Percentiles rank a stretch among this genome's conserved stretches.
Evolutionary conservation across 92 coral and sea anemone species (phyloP).

Genomic region (Diadumene lineata): DNA sequence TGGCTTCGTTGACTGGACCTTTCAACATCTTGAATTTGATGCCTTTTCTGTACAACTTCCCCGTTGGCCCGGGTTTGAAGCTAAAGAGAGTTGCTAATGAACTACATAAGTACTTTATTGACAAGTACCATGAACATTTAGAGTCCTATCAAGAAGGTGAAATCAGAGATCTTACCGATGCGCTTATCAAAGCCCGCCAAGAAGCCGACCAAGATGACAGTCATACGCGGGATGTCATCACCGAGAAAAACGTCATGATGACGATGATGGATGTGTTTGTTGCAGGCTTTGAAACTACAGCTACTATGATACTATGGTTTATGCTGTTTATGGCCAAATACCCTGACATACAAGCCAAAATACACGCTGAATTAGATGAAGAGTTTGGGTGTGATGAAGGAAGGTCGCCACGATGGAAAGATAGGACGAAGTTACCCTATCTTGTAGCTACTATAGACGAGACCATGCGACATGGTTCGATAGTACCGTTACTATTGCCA

Average conservation of each 20-base stretch:
- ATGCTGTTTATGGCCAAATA: no score
- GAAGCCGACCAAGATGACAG: no score
- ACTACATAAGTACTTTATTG: no score
- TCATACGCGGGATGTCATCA: conserved; percentile 43
- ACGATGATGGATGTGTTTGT: no score
- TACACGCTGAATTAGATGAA: conserved; percentile 52
- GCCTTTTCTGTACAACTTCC: conserved; percentile 52
- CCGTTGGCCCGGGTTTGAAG: conserved; percentile 50
- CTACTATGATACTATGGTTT: conserved; percentile 48
- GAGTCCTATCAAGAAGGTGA: conserved; percentile 46
- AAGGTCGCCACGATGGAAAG: conserved; percentile 41
- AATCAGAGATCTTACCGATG: conserved; percentile 55
- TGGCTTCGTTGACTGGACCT: conserved; percentile 36
- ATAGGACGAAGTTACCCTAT: conserved; percentile 42
- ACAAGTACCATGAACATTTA: conserved; percentile 54
- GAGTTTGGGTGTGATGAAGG: conserved; percentile 49
- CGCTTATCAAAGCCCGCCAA: conserved; percentile 43
- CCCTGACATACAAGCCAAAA: no score
- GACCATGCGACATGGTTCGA: conserved; percentile 35
- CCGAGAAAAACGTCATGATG: conserved; percentile 34
- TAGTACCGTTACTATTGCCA: conserved; percentile 44
- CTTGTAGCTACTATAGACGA: conserved; percentile 45
- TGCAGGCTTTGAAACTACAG: no score
- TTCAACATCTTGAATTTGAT: conserved; percentile 51
- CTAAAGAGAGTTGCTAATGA: conserved; percentile 38